phyloP scores from a whole-genome alignment of 30 jellyfish, hydroid and myxozoan species.

The Sanderia malayensis region DNA sequence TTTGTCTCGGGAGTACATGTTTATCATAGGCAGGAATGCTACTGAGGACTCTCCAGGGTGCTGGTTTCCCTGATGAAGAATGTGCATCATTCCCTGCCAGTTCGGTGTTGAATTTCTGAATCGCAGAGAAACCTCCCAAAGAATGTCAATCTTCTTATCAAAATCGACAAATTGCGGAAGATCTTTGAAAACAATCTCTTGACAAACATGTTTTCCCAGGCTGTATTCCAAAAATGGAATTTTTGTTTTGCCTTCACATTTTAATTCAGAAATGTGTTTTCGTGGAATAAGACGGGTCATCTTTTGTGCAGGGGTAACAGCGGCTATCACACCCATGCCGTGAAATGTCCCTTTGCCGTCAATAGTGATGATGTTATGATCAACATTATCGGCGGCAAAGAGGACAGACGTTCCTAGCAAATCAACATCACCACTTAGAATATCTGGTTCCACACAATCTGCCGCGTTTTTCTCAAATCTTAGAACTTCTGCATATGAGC shows the following conservation, averaged over 20 bases:
- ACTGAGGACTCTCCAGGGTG: conserved; percentile 29
- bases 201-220: neutral
- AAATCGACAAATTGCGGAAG: conserved; percentile 7
- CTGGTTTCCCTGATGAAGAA: conserved; percentile 4
- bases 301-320: conserved; percentile 5
- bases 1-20: conserved; percentile 9
- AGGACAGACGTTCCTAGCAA: conserved; percentile 13
- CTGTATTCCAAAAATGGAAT: neutral
- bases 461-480: conserved; percentile 12
- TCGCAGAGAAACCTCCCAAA: neutral
- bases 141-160: conserved; percentile 3
- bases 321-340: conserved; percentile 13
- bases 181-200: neutral
- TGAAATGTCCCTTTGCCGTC: conserved; percentile 2
- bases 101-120: conserved; percentile 9
- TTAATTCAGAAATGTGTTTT: neutral
- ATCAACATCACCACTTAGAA: neutral
- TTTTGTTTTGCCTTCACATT: neutral
- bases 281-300: neutral
- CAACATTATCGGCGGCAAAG: conserved; percentile 13
- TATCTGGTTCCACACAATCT: conserved; percentile 2
- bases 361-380: conserved; percentile 4
- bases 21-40: conserved; percentile 28
- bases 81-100: conserved; percentile 42
- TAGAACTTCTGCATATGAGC: conserved; percentile 9